Base-by-base conservation (phyloP, 2,888 invertebrate genomes). In the Andrena dorsata region DNA sequence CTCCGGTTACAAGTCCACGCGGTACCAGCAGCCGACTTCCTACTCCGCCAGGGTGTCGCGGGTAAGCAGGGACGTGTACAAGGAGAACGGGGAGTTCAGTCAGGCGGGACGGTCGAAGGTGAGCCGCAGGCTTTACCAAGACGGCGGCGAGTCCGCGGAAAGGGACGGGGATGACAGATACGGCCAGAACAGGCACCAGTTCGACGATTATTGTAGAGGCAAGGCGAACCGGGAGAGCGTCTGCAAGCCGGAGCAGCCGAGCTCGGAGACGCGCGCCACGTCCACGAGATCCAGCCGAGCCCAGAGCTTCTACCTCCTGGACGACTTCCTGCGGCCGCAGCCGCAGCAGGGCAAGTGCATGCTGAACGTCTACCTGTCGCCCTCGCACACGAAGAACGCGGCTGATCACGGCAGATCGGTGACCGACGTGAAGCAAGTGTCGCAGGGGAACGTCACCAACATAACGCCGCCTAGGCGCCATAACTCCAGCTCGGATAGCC, bases 241-340 rank as follows among this genome's bases (percentile, higher is more conserved):
- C 47, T 81, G 83, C 47, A 79, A 86, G 56, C 35, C 68, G 2
- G 85, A 86, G 8, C 81, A 81, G 30, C 16, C 61, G 7, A 56
- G 71, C 30, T 53, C 63, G n/a, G 84, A 77, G n/a, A 61, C 58
- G 0, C 83, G 81, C 26, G 66, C 86, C 4, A 85, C 90, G 1
- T 85, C 90, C 16, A 90, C 92, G 20, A 91, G 93, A 72, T 92
- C 94, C 3, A 92, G 90, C 28, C 89, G 94, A 26, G 94, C 95
- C 3, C 94, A 94, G 84, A 94, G 94, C 81, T 95, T 95, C 83
- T 95, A 95, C 89, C 92, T 95, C 13, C 90, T 95, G 28, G 95
- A 95, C 76, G 95, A 95, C 81, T 95, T 95, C 75, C 89, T 95
- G 61, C 91, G 93, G 20, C 94, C 94, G 0, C 92, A 92, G 75